Conservation (phyloP, 2,113 vertebrate genomes). For the Ameiurus melas region DNA sequence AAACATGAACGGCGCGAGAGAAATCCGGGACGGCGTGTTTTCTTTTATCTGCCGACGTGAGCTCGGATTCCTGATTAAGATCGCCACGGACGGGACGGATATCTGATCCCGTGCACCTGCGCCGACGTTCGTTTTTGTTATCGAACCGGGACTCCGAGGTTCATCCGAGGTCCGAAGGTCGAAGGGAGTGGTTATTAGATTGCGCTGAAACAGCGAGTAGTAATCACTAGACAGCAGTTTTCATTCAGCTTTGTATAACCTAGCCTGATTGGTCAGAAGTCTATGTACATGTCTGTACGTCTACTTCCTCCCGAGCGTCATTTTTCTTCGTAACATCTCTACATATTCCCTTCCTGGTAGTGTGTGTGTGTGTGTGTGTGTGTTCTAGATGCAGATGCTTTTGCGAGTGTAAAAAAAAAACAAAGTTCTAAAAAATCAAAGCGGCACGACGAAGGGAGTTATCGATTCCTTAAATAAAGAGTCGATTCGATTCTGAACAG, state of each 20-base stretch:
- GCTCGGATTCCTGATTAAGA: neutral
- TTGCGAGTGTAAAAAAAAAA: too few species aligned
- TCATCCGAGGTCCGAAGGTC: too few species aligned
- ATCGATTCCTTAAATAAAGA: too few species aligned
- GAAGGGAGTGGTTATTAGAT: neutral
- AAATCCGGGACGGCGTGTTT: neutral
- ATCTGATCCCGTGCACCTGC: slow-evolving; percentile 2
- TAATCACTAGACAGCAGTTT: neutral
- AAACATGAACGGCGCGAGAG: neutral
- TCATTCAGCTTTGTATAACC: neutral
- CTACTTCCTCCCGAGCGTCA: neutral
- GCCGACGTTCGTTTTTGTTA: neutral
- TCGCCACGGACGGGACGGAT: neutral
- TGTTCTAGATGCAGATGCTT: too few species aligned
- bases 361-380: too few species aligned
- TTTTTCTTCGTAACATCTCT: neutral
- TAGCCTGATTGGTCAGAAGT: neutral
- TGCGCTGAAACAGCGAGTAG: neutral
- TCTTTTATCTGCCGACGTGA: neutral
- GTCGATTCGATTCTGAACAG: too few species aligned
- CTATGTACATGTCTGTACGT: neutral
- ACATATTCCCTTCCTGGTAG: too few species aligned
- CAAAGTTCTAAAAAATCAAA: too few species aligned
- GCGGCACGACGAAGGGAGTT: too few species aligned
- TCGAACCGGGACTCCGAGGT: neutral